Evolutionary conservation across 2,888 invertebrate species (phyloP).

Genomic region (Leptinotarsa juncta): DNA sequence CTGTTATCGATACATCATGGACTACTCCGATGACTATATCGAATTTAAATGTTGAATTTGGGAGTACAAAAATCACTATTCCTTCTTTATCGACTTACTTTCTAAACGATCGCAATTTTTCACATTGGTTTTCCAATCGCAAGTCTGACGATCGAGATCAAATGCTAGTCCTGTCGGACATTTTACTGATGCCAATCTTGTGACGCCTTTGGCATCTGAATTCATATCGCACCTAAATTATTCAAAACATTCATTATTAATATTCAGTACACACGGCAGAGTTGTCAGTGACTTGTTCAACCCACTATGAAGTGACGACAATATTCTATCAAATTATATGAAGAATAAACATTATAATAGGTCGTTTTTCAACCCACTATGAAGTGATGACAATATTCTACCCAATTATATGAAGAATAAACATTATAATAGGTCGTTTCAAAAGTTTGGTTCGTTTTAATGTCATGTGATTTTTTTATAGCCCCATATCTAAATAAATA

Average conservation of each 20-base stretch:
- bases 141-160: slow-evolving; percentile 94
- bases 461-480: too few species aligned
- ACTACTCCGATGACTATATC: background rate
- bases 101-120: slow-evolving; percentile 94
- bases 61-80: slow-evolving; percentile 52
- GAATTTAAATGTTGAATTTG: background rate
- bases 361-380: too few species aligned
- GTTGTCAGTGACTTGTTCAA: background rate
- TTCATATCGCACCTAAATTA: slow-evolving; percentile 90
- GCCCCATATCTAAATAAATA: too few species aligned
- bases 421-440: too few species aligned
- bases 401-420: too few species aligned
- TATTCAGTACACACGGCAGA: background rate
- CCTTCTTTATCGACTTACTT: slow-evolving; percentile 80
- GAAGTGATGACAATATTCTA: too few species aligned
- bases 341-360: too few species aligned
- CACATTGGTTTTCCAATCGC: slow-evolving; percentile 97
- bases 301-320: too few species aligned
- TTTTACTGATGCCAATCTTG: slow-evolving; percentile 87
- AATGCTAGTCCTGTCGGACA: slow-evolving; percentile 93
- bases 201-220: slow-evolving; percentile 86
- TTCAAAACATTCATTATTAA: slow-evolving; percentile 32
- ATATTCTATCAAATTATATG: too few species aligned
- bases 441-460: too few species aligned
- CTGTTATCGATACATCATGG: too few species aligned